These are phyloP conservation scores for Hyperoplus lanceolatus DNA, from an alignment of 2,797 vertebrate species.

Conservation along the genomic window DNA sequence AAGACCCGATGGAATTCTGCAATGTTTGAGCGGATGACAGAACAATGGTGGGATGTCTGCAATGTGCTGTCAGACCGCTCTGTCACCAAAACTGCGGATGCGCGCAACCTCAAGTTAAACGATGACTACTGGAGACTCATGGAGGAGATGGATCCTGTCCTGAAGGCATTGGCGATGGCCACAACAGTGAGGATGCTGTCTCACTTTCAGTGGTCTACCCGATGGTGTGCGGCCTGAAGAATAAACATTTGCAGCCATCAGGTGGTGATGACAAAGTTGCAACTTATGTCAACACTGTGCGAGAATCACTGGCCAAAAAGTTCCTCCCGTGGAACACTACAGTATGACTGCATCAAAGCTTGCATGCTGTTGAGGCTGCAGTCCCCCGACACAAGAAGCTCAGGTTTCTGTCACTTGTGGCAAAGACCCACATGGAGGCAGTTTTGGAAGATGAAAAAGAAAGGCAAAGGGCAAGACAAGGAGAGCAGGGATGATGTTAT, in stretches of 20 bases:
- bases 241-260: background rate
- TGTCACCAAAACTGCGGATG: background rate
- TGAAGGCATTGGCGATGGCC: background rate
- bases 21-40: background rate
- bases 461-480: background rate
- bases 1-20: background rate
- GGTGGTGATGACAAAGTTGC: background rate
- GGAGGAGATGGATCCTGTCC: background rate
- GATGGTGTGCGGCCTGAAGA: background rate
- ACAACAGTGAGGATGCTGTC: background rate
- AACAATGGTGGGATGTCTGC: background rate
- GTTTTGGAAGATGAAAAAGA: background rate
- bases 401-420: no score
- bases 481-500: background rate
- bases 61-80: background rate
- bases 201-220: background rate
- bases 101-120: background rate
- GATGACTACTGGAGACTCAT: background rate
- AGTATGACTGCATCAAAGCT: background rate
- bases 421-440: background rate
- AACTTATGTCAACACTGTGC: background rate
- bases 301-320: background rate
- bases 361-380: no score
- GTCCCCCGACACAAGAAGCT: no score
- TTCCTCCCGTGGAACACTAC: no score